Base-by-base conservation (phyloP, 2,888 invertebrate genomes). In the Leptopilina syphax region DNA sequence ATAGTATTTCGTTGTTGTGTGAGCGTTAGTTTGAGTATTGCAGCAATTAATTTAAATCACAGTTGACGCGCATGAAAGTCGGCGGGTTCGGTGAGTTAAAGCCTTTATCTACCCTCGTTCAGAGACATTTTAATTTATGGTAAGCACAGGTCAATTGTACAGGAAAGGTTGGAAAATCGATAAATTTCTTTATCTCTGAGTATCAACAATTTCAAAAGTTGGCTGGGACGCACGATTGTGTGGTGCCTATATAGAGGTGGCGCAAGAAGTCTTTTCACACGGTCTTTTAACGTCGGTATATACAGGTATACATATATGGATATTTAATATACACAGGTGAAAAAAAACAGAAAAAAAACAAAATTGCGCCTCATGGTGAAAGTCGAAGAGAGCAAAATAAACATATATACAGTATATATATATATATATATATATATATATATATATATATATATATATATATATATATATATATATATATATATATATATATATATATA, bases 81-180 rank as follows among this genome's bases (percentile, higher is more conserved):
- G 41, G 34, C 34, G 8, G 27, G 34, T 34, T 8, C 12, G 9
- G 60, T 9, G 70, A 34, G 27, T 34, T 34, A 73, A 57, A 34
- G 73, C 73, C 34, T 70, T n/a, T 54, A 73, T 73, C 67, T 67
- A 73, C 34, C 73, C 57, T 73, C n/a, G 41, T 73, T 73, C 41
- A 57, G 57, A 73, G 57, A 73, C 57, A 73, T 34, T 73, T 73
- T 73, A 57, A 73, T 73, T 73, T 73, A 73, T 54, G 54, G 34
- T 34, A 57, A 57, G 34, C 73, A 73, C 57, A 73, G 41, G 73
- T 73, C 73, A 73, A 73, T 73, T 73, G 34, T n/a, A 57, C 34
- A 57, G 73, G 57, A 73, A 73, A 73, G 73, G 57, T 54, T 57
- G 73, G 57, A 73, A 73, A 73, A 73, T 73, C 73, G 57, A 73